Percentiles rank a stretch among this genome's conserved stretches.
Evolutionary conservation across 2,888 invertebrate genomes (phyloP).

Genomic region (Thelaira solivaga): DNA sequence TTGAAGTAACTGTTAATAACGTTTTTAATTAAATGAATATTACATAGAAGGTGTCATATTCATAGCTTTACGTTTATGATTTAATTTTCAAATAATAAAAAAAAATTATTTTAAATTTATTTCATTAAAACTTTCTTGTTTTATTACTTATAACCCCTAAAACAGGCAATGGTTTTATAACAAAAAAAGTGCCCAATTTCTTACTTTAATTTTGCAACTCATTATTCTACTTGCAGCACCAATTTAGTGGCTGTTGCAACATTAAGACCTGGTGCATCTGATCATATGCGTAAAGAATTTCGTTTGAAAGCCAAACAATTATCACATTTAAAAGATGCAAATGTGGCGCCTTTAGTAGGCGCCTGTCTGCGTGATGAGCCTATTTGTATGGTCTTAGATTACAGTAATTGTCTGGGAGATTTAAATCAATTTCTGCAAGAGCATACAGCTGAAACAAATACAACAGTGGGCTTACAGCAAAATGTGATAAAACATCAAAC

Average conservation of each 20-base stretch:
- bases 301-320: slow-evolving; percentile 84
- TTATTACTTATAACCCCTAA: too few species aligned
- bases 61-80: background rate
- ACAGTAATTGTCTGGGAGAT: slow-evolving; percentile 83
- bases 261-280: slow-evolving; percentile 80
- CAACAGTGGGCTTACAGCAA: slow-evolving; percentile 72
- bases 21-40: slow-evolving; percentile 39
- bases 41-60: background rate
- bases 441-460: slow-evolving; percentile 83
- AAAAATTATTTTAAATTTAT: background rate
- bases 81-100: too few species aligned
- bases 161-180: too few species aligned
- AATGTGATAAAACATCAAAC: slow-evolving; percentile 34
- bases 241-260: slow-evolving; percentile 86
- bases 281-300: slow-evolving; percentile 83
- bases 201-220: background rate
- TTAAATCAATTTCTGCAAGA: slow-evolving; percentile 90
- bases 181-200: background rate
- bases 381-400: slow-evolving; percentile 86
- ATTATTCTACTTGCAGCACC: slow-evolving; percentile 66
- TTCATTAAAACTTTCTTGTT: too few species aligned
- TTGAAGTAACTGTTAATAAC: slow-evolving; percentile 17
- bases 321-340: slow-evolving; percentile 83
- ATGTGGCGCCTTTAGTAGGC: slow-evolving; percentile 85
- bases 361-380: slow-evolving; percentile 86